phyloP scores from a whole-genome alignment of 1,140 invertebrate species.

The Drosophila fuyamai region DNA sequence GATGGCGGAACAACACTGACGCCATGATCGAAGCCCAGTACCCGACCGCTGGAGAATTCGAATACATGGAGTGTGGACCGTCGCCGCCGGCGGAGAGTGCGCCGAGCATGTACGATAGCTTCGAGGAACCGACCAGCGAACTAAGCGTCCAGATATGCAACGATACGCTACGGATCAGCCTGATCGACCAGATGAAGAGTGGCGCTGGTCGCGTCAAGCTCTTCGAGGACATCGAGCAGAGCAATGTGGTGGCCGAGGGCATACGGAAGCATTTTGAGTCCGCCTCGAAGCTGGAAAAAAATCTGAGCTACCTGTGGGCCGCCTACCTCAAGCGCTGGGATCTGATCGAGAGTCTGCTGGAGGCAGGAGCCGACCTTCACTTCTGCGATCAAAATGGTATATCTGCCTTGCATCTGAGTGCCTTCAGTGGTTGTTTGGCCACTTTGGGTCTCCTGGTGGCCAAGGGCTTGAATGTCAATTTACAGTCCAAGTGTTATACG shows the following conservation, averaged over 20 bases:
- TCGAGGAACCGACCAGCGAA: constrained; percentile 89
- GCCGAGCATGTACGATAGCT: constrained; percentile 90
- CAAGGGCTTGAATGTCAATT: constrained; percentile 89
- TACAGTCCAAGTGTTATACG: constrained; percentile 88
- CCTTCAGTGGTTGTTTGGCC: constrained; percentile 90
- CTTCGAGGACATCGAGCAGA: constrained; percentile 89
- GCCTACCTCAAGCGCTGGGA: constrained; percentile 89
- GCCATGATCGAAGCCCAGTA: constrained; percentile 88
- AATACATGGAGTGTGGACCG: constrained; percentile 90
- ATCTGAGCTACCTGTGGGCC: constrained; percentile 89
- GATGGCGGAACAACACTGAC: constrained; percentile 86
- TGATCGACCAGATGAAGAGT: constrained; percentile 89
- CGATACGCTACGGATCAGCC: constrained; percentile 89
- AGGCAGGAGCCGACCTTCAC: constrained; percentile 88
- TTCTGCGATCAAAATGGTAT: constrained; percentile 89
- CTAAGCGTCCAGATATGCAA: constrained; percentile 90
- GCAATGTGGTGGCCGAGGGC: constrained; percentile 87
- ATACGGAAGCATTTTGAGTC: constrained; percentile 85
- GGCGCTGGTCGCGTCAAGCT: constrained; percentile 88
- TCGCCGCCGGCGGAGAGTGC: constrained; percentile 90
- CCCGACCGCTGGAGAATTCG: constrained; percentile 88
- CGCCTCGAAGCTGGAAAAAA: constrained; percentile 88
- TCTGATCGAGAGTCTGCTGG: constrained; percentile 87
- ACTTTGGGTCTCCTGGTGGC: constrained; percentile 89
- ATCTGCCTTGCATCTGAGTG: constrained; percentile 90